Percentiles rank a stretch among this genome's conserved stretches.
Conservation (phyloP, 2,797 vertebrate species). For the Chaunax sp. region DNA sequence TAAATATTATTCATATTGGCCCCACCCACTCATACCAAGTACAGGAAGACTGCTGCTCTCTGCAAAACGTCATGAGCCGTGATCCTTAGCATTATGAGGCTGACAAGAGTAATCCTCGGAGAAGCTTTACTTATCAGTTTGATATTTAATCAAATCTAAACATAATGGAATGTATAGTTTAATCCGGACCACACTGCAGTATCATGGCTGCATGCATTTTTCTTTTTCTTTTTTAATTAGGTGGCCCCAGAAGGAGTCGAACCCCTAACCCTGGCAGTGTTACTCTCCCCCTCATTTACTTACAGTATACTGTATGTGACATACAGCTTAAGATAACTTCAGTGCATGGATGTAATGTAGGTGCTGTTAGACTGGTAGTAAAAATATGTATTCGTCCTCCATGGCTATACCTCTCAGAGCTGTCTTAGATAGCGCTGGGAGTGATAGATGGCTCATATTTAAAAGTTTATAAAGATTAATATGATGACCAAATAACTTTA, state of each 20-base stretch:
- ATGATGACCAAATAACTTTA: conserved; percentile 6
- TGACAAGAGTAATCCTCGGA: neutral
- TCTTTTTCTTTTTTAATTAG: neutral
- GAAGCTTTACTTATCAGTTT: neutral
- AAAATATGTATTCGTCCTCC: conserved; percentile 20
- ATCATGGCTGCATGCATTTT: neutral
- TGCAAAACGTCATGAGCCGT: neutral
- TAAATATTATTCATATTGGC: neutral
- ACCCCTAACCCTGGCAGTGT: conserved; percentile 19
- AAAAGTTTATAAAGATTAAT: neutral
- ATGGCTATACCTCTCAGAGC: conserved; percentile 12
- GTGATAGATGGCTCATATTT: conserved; percentile 8
- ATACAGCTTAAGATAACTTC: conserved; percentile 37
- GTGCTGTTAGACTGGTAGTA: conserved; percentile 12
- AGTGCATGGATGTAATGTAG: too few species aligned
- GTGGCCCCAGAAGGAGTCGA: conserved; percentile 27
- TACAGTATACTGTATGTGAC: conserved; percentile 12
- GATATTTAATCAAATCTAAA: neutral
- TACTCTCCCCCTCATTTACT: conserved; percentile 20
- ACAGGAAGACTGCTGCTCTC: neutral
- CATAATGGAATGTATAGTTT: neutral
- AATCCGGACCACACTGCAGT: neutral
- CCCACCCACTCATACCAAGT: neutral
- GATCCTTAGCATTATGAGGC: neutral
- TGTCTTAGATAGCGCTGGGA: conserved; percentile 8